Evolutionary conservation across 2,888 invertebrate species (phyloP).

Genomic region (Caenorhabditis drosophilae): DNA sequence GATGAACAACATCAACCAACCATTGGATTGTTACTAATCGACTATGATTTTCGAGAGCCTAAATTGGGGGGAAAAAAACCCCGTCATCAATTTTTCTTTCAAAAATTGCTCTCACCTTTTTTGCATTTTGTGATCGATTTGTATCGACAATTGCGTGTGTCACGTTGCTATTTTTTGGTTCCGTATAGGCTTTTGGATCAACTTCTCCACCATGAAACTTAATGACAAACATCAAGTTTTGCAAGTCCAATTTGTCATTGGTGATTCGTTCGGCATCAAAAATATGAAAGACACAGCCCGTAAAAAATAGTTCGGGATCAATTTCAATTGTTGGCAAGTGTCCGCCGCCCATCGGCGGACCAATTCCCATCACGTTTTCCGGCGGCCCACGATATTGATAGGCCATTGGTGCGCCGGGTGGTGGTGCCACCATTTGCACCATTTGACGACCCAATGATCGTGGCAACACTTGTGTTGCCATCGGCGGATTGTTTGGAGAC

Average conservation of each 20-base stretch:
- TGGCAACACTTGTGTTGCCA: background rate
- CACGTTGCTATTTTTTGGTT: no score
- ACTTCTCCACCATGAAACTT: constrained; percentile 47
- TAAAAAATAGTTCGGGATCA: constrained; percentile 40
- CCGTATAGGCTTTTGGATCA: constrained; percentile 24
- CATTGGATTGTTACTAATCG: constrained; percentile 84
- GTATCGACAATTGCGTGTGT: constrained; percentile 32
- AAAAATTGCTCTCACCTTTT: background rate
- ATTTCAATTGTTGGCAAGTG: background rate
- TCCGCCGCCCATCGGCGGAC: background rate
- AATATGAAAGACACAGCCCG: constrained; percentile 40
- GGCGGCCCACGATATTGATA: background rate
- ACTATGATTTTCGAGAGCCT: constrained; percentile 65
- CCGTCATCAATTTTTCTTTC: background rate
- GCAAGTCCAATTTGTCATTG: constrained; percentile 32
- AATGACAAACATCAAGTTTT: constrained; percentile 27
- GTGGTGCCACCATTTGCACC: background rate
- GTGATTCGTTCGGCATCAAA: constrained; percentile 41
- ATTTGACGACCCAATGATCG: no score
- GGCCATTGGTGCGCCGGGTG: background rate
- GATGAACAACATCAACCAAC: constrained; percentile 87
- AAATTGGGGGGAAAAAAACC: background rate
- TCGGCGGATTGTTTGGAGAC: constrained; percentile 26
- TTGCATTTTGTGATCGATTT: constrained; percentile 8
- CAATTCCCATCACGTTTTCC: no score